These are phyloP conservation scores for Uropetala carovei DNA, from an alignment of 2,888 invertebrate species.

Conservation along the genomic window DNA sequence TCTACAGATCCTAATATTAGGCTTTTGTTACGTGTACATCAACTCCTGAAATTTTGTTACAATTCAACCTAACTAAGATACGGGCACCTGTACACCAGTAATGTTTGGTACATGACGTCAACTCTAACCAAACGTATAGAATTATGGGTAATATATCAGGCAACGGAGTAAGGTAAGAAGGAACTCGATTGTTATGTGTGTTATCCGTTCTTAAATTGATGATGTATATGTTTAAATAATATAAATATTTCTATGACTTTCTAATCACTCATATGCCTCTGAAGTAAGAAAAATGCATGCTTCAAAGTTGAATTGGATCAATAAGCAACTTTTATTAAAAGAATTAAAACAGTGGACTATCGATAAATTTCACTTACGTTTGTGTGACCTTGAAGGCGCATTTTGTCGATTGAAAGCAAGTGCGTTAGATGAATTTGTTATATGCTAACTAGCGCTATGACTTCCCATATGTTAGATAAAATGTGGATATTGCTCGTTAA, in stretches of 20 bases:
- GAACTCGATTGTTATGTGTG: background rate
- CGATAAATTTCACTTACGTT: constrained; percentile 43
- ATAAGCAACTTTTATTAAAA: constrained; percentile 16
- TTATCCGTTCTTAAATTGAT: background rate
- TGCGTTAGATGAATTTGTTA: background rate
- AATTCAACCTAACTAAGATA: constrained; percentile 80
- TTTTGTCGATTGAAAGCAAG: background rate
- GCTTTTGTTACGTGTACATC: constrained; percentile 70
- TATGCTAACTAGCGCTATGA: background rate
- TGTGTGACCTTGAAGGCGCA: constrained; percentile 14
- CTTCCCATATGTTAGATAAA: background rate
- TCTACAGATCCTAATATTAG: constrained; percentile 33
- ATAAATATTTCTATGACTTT: no score
- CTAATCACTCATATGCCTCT: no score
- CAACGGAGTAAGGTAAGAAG: constrained; percentile 17
- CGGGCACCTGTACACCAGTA: constrained; percentile 75
- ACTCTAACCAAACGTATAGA: constrained; percentile 65
- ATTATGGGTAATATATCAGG: constrained; percentile 58
- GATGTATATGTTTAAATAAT: no score
- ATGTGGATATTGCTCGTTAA: background rate
- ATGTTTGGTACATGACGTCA: constrained; percentile 69
- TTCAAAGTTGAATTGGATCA: background rate
- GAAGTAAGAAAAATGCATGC: no score
- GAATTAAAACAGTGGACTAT: constrained; percentile 26
- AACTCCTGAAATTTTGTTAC: constrained; percentile 80